phyloP scores from a whole-genome alignment of 2,888 invertebrate genomes.

The Plagiodera versicolora region DNA sequence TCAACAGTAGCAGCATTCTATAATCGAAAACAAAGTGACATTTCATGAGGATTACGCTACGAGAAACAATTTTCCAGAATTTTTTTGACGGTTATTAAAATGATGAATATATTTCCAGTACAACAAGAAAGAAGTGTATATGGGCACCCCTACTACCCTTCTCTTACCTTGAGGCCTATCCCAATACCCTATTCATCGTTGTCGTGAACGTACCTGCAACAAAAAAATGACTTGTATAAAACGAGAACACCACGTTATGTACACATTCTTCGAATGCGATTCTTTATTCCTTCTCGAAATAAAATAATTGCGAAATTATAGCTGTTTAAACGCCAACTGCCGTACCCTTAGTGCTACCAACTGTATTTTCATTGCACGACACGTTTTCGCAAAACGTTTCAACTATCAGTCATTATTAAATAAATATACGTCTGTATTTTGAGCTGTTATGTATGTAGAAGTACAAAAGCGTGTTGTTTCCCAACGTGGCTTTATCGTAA shows the following conservation, averaged over 20 bases:
- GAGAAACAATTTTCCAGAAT: no score
- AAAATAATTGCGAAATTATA: background rate
- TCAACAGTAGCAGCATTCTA: no score
- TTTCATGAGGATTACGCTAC: no score
- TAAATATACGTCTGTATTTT: slow-evolving; percentile 9
- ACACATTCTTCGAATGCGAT: background rate
- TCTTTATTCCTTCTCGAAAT: background rate
- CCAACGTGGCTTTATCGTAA: slow-evolving; percentile 7
- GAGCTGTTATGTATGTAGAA: slow-evolving; percentile 5
- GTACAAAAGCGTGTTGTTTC: slow-evolving; percentile 10
- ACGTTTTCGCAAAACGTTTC: slow-evolving; percentile 8
- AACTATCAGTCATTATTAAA: slow-evolving; percentile 4
- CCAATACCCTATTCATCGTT: background rate
- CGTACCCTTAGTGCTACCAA: background rate
- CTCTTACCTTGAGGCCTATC: background rate
- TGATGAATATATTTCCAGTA: no score
- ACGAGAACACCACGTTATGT: no score
- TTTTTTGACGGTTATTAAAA: no score
- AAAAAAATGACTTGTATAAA: background rate
- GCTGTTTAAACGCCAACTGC: background rate
- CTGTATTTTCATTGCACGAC: slow-evolving; percentile 2
- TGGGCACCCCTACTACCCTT: background rate
- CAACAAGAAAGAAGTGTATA: no score
- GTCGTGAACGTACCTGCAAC: background rate
- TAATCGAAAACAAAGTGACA: no score